Base-by-base conservation (phyloP, 1,140 invertebrate genomes). In the Drosophila varians region DNA sequence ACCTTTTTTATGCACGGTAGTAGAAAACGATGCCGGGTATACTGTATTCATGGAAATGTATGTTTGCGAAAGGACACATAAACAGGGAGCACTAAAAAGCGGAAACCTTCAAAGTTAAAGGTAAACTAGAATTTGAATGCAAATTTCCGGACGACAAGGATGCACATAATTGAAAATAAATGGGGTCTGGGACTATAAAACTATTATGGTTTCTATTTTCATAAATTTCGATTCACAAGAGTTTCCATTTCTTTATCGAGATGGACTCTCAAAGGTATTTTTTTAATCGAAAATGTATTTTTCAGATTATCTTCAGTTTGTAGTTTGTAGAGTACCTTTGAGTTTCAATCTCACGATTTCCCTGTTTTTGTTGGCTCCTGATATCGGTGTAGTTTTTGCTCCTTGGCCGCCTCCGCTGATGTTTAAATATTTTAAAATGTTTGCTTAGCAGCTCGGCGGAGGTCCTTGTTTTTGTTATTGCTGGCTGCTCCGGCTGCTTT, bases 341-440 rank as follows among this genome's bases (percentile, higher is more conserved):
- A 3, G 58, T 45, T 62, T 26, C 34, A 4, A 12, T 14, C 21
- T 21, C n/a, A n/a, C n/a, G n/a, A n/a, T 21, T 21, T 26, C 8
- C 1, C 26, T 4, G 0, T 11, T 2, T 1, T 0, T n/a, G 1
- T 0, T 34, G n/a, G n/a, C n/a, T 48, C 26, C 11, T 45, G 46
- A 26, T 53, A 16, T 34, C 34, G 38, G 42, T 52, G 46, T 25
- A 26, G 60, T 21, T 66, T 19, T 26, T 45, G 60, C 46, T 66
- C 19, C 64, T 34, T 53, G 60, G 60, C 21, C 46, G 46, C 46
- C 43, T 14, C 72, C 55, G 60, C 54, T 16, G 51, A 51, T 76
- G 74, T 74, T 82, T 87, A 88, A 88, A 87, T 87, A 82, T 77
- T 87, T 87, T 75, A 88, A 87, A 87, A 75, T 87, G 82, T 88